Conservation (phyloP, 2,113 vertebrate species). For the Tursiops truncatus region DNA sequence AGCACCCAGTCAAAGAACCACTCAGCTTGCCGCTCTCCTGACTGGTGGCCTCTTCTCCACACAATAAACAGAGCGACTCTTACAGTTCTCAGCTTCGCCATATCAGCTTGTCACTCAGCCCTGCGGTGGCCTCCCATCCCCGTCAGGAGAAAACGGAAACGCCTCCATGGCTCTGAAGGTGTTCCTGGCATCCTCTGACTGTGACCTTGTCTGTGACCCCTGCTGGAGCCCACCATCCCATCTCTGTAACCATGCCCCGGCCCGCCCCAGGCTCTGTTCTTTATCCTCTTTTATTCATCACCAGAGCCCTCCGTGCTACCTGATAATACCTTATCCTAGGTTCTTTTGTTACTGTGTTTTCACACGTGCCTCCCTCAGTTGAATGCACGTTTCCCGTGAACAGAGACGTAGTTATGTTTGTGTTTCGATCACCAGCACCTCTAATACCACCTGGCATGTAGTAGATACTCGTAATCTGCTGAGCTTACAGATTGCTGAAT, state of each 20-base stretch:
- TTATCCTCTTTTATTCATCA: not conserved
- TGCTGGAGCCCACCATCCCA: too few species aligned
- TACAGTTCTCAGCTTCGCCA: not conserved
- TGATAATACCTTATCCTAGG: not conserved
- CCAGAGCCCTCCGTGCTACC: not conserved
- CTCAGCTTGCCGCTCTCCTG: too few species aligned
- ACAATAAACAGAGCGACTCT: not conserved
- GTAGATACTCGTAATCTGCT: not conserved
- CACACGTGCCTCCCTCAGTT: not conserved
- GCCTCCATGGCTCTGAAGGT: not conserved
- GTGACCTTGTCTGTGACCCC: not conserved
- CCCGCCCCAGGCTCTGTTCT: not conserved
- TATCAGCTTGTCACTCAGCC: not conserved
- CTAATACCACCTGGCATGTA: not conserved
- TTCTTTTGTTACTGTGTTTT: not conserved
- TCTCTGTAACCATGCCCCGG: accelerated
- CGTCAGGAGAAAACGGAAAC: not conserved
- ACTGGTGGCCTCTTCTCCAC: not conserved
- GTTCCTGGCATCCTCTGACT: not conserved
- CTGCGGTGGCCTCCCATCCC: not conserved
- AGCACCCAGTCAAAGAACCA: not conserved
- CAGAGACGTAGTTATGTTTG: not conserved
- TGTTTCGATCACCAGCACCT: not conserved
- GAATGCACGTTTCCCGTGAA: not conserved
- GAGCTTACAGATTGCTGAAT: not conserved